These are phyloP conservation scores for Megamerina dolium DNA, from an alignment of 2,888 invertebrate species.

Conservation along the genomic window DNA sequence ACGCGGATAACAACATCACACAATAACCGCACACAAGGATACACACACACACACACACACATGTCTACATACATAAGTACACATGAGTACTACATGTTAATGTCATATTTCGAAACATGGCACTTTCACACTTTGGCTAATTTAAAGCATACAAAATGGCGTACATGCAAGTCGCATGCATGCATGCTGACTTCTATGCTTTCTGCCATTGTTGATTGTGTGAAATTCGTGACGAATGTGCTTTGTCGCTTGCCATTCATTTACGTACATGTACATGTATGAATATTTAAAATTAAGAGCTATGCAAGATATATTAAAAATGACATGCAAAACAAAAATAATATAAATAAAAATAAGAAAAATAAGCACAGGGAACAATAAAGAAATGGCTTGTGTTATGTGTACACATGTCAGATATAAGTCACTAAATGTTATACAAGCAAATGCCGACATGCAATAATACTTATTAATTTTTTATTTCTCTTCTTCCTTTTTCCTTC, in stretches of 20 bases:
- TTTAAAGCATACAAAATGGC: slow-evolving; percentile 40
- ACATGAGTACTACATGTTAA: no score
- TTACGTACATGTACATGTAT: not conserved
- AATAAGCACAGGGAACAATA: not conserved
- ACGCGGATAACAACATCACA: not conserved
- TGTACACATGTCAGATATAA: not conserved
- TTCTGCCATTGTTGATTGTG: not conserved
- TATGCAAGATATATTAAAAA: not conserved
- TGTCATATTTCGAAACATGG: slow-evolving; percentile 42
- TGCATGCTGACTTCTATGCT: not conserved
- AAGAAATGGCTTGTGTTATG: not conserved
- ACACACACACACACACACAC: no score
- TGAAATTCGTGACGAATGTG: slow-evolving; percentile 10
- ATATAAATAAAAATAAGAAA: not conserved
- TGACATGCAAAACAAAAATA: not conserved
- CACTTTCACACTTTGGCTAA: slow-evolving; percentile 44
- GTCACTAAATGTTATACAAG: no score
- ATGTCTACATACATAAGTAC: no score
- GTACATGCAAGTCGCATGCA: slow-evolving; percentile 10
- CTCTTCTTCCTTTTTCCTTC: not conserved
- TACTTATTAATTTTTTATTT: not conserved
- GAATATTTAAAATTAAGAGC: no score
- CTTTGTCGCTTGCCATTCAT: slow-evolving; percentile 10
- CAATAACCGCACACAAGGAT: no score
- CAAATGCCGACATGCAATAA: not conserved